Percentiles rank a stretch among this genome's conserved stretches.
Evolutionary conservation across 2,888 invertebrate genomes (phyloP).

Genomic region (Agrochola lychnidis): DNA sequence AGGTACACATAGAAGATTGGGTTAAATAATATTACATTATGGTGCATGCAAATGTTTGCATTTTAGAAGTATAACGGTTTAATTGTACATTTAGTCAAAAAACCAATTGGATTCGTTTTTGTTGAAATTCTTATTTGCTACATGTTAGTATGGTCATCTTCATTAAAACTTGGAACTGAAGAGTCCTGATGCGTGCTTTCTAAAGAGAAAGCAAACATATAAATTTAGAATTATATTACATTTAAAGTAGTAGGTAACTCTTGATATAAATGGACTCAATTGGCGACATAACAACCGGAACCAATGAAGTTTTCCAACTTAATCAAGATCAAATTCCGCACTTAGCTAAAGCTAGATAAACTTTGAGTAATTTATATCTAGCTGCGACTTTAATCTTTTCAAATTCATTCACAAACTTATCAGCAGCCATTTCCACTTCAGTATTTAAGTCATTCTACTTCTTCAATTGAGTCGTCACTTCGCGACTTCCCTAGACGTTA

Average conservation of each 20-base stretch:
- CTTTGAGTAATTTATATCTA: slow-evolving; percentile 37
- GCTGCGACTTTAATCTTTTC: slow-evolving; percentile 31
- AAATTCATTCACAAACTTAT: slow-evolving; percentile 49
- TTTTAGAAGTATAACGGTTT: not conserved
- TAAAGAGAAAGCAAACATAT: not conserved
- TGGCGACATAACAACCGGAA: slow-evolving; percentile 27
- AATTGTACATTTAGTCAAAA: not conserved
- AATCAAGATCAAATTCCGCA: slow-evolving; percentile 39
- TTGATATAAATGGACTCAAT: slow-evolving; percentile 10
- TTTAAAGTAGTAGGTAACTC: not conserved
- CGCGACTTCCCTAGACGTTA: slow-evolving; percentile 47
- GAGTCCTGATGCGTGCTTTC: too few species aligned
- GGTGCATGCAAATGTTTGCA: not conserved
- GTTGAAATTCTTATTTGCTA: not conserved
- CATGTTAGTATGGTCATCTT: not conserved
- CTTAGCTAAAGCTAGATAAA: slow-evolving; percentile 35
- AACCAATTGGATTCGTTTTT: not conserved
- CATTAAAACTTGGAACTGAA: not conserved
- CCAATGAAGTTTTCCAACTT: slow-evolving; percentile 26
- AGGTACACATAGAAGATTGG: not conserved
- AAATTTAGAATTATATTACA: not conserved
- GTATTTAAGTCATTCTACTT: slow-evolving; percentile 40
- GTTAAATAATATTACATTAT: not conserved
- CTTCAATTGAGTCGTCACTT: slow-evolving; percentile 58
- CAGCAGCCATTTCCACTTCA: slow-evolving; percentile 29